phyloP scores from a whole-genome alignment of 2,888 invertebrate genomes.

The Tinea trinotella region DNA sequence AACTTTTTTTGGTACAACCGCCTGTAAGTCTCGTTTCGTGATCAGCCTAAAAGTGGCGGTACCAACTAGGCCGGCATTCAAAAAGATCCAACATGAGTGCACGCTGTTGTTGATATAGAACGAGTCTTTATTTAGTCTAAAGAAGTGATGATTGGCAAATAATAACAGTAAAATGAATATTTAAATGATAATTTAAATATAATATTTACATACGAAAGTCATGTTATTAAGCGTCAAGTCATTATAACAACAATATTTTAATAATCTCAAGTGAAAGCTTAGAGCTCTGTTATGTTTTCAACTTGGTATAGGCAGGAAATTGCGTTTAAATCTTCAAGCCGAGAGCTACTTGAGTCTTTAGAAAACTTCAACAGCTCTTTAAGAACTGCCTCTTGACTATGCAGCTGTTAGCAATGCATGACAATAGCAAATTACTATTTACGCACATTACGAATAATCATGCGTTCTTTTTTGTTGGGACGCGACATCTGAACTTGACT shows the following conservation, averaged over 20 bases:
- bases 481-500: no score
- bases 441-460: no score
- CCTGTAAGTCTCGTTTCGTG: no score
- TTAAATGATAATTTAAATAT: not conserved
- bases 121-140: no score
- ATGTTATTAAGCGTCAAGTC: constrained; percentile 5
- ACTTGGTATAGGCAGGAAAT: constrained; percentile 19
- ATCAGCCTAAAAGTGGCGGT: no score
- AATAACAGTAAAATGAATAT: not conserved
- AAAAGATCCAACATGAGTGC: no score
- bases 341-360: constrained; percentile 14
- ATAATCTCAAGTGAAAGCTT: constrained; percentile 13
- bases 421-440: not conserved
- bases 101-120: no score
- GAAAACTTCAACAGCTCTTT: constrained; percentile 3
- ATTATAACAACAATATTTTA: constrained; percentile 6
- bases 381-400: constrained; percentile 1
- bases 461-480: no score
- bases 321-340: constrained; percentile 8
- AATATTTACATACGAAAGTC: not conserved
- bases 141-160: not conserved
- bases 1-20: no score
- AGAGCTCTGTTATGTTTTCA: constrained; percentile 18
- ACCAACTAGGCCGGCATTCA: no score
- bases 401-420: constrained; percentile 9